A percentile compares a stretch with the other conserved stretches of the same genome.
Evolutionary conservation across 2,797 vertebrate genomes (phyloP).

Genomic region (Cynodonichthys magdalenae): DNA sequence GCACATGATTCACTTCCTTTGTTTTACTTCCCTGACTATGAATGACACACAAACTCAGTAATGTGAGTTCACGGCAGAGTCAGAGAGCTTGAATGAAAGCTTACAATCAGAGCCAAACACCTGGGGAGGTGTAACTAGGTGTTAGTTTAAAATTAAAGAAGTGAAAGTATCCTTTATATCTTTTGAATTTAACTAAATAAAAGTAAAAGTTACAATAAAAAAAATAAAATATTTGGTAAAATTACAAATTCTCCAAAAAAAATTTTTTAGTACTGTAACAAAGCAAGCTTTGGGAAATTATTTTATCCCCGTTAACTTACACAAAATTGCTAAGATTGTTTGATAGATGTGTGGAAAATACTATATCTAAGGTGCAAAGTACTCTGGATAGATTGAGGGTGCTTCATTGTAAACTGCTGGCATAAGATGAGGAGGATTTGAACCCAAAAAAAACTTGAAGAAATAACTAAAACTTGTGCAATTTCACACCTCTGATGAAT

Average conservation of each 20-base stretch:
- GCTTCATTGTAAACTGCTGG: neutral
- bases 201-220: no score
- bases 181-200: no score
- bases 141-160: no score
- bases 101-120: slow-evolving; percentile 16
- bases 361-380: neutral
- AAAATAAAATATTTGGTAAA: no score
- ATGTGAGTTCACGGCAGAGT: slow-evolving; percentile 17
- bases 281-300: neutral
- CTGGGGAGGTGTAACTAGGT: slow-evolving; percentile 12
- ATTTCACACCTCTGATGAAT: no score
- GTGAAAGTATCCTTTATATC: no score
- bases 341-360: neutral
- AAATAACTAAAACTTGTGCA: no score
- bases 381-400: neutral
- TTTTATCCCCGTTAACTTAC: neutral
- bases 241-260: no score
- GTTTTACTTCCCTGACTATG: slow-evolving; percentile 33
- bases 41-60: slow-evolving; percentile 36
- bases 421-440: no score
- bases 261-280: no score
- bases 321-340: neutral
- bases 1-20: slow-evolving; percentile 52
- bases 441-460: no score
- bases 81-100: slow-evolving; percentile 24